Conservation (phyloP, 2,797 vertebrate species). For the Ataeniobius toweri region DNA sequence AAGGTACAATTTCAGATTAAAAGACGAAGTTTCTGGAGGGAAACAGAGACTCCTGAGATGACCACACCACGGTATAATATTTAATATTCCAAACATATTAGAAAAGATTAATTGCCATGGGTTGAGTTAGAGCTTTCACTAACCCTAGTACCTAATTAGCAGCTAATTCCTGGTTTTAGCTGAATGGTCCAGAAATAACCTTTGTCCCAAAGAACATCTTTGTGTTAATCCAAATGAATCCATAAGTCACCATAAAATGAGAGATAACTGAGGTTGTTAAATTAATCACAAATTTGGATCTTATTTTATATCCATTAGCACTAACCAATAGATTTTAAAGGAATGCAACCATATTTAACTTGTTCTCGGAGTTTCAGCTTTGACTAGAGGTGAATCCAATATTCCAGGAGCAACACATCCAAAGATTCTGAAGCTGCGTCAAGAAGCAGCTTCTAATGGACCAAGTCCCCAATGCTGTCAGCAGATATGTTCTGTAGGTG, state of each 20-base stretch:
- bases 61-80: too few relatives aligned
- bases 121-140: too few relatives aligned
- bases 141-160: too few relatives aligned
- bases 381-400: too few relatives aligned
- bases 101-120: too few relatives aligned
- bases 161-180: not conserved
- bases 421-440: constrained; percentile 30
- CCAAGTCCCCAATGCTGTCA: constrained; percentile 55
- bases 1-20: too few relatives aligned
- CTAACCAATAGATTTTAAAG: too few relatives aligned
- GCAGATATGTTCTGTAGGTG: constrained; percentile 35
- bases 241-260: not conserved
- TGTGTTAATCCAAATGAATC: not conserved
- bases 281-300: not conserved
- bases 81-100: too few relatives aligned
- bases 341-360: too few relatives aligned
- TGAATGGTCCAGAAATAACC: not conserved
- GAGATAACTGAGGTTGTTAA: not conserved
- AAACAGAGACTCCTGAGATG: too few relatives aligned
- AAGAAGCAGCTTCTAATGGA: constrained; percentile 50
- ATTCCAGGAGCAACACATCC: constrained; percentile 7
- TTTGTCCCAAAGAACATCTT: not conserved
- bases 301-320: not conserved
- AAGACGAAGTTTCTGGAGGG: too few relatives aligned
- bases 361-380: too few relatives aligned